Evolutionary conservation across 2,113 vertebrate species (phyloP).

Genomic region (Axis porcinus): DNA sequence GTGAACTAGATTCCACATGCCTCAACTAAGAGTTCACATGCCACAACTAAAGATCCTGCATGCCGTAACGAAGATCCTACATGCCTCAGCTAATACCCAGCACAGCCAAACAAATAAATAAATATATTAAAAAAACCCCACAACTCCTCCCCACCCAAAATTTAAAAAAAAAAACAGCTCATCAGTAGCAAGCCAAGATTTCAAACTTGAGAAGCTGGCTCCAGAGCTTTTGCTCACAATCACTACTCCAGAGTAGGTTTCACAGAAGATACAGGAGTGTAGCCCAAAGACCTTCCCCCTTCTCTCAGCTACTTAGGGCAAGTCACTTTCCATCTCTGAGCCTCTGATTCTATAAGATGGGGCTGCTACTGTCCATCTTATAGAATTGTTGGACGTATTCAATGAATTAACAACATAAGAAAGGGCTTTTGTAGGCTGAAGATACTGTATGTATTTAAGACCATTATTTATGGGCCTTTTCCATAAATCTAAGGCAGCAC

Average conservation of each 20-base stretch:
- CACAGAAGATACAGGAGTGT: background rate
- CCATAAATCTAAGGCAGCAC: background rate
- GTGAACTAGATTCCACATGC: too few species aligned
- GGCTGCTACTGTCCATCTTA: background rate
- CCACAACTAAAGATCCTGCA: too few species aligned
- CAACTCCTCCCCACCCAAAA: accelerated
- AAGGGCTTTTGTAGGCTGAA: background rate
- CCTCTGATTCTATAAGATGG: background rate
- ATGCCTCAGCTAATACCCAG: too few species aligned
- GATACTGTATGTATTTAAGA: background rate
- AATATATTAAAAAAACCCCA: background rate
- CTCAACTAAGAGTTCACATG: too few species aligned
- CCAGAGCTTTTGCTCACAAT: background rate
- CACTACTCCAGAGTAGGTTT: background rate
- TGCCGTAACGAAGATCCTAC: too few species aligned
- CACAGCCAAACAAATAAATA: background rate
- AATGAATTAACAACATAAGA: background rate
- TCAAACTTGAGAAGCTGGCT: background rate
- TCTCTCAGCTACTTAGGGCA: background rate
- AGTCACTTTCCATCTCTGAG: background rate
- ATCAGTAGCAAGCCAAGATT: background rate
- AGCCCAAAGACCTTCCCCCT: background rate
- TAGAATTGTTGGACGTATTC: background rate
- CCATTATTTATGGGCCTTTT: background rate
- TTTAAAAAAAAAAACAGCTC: background rate